Evolutionary conservation across 2,113 vertebrate species (phyloP), one percentile per base, ranked within the genome.

Genomic region (Fregata magnificens): DNA sequence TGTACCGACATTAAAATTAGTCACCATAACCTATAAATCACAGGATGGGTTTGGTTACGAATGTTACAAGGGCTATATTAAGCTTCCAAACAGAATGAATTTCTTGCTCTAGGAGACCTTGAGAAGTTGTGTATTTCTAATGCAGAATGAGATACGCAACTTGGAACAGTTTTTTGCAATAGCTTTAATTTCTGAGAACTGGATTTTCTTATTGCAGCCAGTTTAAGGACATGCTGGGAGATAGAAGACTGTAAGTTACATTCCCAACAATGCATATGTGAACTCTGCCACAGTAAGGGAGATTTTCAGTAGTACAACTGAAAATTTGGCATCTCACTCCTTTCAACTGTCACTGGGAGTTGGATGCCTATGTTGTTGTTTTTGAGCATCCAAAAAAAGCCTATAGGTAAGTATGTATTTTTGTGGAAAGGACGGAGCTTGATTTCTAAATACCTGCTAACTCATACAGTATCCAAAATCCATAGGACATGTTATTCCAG

Each of bases 1-100:
- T 86, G 84, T 71, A 93, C 88, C 55, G n/a, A 96, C 92, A 94
- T 96, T 84, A 97, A 95, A 96, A 93, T 96, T 96, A 92, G 82
- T 83, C 86, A 90, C 78, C 56, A 83, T 80, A 95, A 90, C 90
- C 87, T 95, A 59, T 88, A 97, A 95, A 92, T 94, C 89, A 96
- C 72, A 76, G 52, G 55, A 74, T 62, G 42, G 49, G 28, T 32
- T 88, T 92, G 55, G 71, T 92, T 95, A 59, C 88, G 72, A 91
- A 67, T 93, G 69, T 73, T 96, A 70, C 82, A 88, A 93, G 55
- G 58, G 50, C 42, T 89, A 66, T n/a, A 88, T 82, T 92, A 88
- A 85, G 92, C 92, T 80, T 85, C 47, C 56, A 94, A 82, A 80
- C 16, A 79, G 42, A 85, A 94, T 49, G 1, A 69, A 74, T 93